Evolutionary conservation across 1,140 invertebrate genomes (phyloP).

Genomic region (Pseudomyrmex gracilis): DNA sequence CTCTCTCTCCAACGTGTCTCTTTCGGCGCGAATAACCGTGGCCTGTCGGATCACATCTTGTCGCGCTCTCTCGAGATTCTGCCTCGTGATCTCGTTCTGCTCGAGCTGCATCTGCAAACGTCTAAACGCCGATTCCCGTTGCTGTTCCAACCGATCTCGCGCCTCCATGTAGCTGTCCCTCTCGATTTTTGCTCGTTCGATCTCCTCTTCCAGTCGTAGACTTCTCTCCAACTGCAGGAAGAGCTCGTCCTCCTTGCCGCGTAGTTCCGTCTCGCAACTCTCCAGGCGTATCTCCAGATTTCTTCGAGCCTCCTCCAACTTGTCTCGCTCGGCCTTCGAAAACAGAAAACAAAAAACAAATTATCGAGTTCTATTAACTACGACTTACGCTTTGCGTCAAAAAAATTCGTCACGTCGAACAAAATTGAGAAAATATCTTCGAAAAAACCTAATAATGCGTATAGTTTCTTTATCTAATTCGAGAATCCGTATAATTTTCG

Average conservation of each 20-base stretch:
- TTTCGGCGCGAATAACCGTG: conserved; percentile 87
- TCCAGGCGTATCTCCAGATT: conserved; percentile 86
- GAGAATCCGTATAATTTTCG: neutral
- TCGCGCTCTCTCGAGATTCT: conserved; percentile 86
- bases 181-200: conserved; percentile 82
- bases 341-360: conserved; percentile 1
- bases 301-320: conserved; percentile 84
- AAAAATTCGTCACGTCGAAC: neutral
- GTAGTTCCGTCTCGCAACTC: conserved; percentile 86
- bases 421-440: neutral
- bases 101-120: conserved; percentile 87
- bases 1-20: conserved; percentile 87
- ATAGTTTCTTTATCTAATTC: neutral
- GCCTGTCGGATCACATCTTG: conserved; percentile 87
- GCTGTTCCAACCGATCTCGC: conserved; percentile 76
- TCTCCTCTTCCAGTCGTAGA: conserved; percentile 87
- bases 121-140: conserved; percentile 76
- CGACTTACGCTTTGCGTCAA: neutral
- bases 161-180: conserved; percentile 77
- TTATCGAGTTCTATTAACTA: neutral
- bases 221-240: conserved; percentile 88
- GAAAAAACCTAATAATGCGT: neutral
- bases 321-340: conserved; percentile 87
- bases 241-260: conserved; percentile 88
- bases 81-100: conserved; percentile 86